These are phyloP conservation scores for Falco biarmicus DNA, from an alignment of 2,797 vertebrate species.

Conservation along the genomic window DNA sequence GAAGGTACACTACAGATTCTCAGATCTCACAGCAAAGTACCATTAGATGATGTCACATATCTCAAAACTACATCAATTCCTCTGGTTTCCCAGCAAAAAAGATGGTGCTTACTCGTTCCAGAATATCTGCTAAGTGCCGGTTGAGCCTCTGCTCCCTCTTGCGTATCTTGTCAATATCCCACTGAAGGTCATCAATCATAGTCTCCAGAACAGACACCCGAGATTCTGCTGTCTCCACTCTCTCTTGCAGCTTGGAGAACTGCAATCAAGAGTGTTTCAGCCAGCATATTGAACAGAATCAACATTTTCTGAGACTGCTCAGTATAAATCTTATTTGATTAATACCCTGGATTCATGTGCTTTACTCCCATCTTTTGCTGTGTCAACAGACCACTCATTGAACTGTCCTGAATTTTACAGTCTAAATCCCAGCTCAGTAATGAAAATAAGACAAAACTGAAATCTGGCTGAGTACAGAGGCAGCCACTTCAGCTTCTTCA, in stretches of 20 bases:
- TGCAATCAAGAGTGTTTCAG: slow-evolving; percentile 56
- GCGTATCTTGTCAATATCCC: slow-evolving; percentile 98
- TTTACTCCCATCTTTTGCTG: neutral
- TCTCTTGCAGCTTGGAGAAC: slow-evolving; percentile 87
- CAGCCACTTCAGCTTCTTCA: neutral
- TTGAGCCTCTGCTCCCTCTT: slow-evolving; percentile 94
- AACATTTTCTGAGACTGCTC: neutral
- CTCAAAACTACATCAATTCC: neutral
- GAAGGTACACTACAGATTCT: neutral
- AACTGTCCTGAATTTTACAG: neutral
- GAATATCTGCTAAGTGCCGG: slow-evolving; percentile 90
- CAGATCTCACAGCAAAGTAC: neutral
- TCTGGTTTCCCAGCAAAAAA: neutral
- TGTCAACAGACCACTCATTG: neutral
- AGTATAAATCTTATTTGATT: neutral
- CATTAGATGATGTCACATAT: neutral
- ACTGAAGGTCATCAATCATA: slow-evolving; percentile 94
- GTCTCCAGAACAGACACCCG: slow-evolving; percentile 91
- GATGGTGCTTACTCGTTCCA: slow-evolving; percentile 85
- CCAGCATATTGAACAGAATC: neutral
- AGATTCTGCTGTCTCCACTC: slow-evolving; percentile 91
- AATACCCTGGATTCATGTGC: neutral
- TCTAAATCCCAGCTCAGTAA: neutral
- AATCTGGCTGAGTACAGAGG: neutral
- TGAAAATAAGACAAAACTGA: neutral